Evolutionary conservation across 2,113 vertebrate genomes (phyloP).

Genomic region (Theristicus caerulescens): DNA sequence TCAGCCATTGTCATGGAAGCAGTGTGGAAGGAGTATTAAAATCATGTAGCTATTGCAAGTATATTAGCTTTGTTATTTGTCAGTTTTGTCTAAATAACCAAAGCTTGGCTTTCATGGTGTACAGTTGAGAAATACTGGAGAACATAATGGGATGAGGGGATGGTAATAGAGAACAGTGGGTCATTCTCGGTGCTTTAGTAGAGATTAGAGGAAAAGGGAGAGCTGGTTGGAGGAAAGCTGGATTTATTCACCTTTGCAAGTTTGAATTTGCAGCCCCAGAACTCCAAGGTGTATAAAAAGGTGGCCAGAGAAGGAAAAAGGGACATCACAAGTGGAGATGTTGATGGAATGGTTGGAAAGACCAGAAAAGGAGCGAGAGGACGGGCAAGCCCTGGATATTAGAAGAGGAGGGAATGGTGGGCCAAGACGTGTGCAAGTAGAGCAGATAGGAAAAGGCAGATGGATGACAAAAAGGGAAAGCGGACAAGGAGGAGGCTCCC

Average conservation of each 20-base stretch:
- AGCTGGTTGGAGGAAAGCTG: not conserved
- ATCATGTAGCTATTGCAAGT: not conserved
- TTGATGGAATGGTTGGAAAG: not conserved
- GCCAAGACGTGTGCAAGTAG: not conserved
- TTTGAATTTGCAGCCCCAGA: not conserved
- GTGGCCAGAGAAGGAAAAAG: not conserved
- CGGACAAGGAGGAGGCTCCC: not conserved
- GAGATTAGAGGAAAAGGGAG: not conserved
- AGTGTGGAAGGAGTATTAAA: not conserved
- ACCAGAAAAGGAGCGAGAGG: not conserved
- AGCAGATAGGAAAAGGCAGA: not conserved
- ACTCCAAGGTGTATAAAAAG: not conserved
- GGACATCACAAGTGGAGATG: not conserved
- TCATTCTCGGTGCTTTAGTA: not conserved
- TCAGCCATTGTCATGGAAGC: not conserved
- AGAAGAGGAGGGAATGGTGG: not conserved
- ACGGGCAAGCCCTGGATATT: accelerated
- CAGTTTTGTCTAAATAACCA: not conserved
- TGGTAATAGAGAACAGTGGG: not conserved
- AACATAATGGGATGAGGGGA: not conserved
- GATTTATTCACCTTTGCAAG: not conserved
- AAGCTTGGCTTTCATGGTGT: not conserved
- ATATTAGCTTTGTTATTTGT: not conserved
- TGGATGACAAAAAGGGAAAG: not conserved
- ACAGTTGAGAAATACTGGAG: not conserved